Base-by-base conservation (phyloP, 2,797 vertebrate species). In the Eulemur albifrons region DNA sequence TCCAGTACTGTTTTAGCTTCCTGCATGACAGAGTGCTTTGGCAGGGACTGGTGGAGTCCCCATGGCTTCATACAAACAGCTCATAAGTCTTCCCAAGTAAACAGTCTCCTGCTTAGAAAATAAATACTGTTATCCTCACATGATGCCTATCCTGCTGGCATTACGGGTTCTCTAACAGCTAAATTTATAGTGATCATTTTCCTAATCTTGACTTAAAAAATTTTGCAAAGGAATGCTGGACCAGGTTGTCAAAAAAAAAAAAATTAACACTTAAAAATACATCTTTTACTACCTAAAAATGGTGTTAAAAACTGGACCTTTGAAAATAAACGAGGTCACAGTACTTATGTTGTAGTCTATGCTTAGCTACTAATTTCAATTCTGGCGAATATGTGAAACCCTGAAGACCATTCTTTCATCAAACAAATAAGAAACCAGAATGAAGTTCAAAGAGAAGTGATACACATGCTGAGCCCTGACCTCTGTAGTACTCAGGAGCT, bases 201-300 rank as follows among this genome's bases (percentile, higher is more conserved):
- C 30, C 23, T 95, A 45, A 84, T 25, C 45, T 61, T 76, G 15
- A 87, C 77, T 77, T 92, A 21, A 93, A 96, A 88, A 82, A 57
- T 65, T 69, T 17, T 77, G 15, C 67, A 90, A 82, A 90, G 63
- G 14, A 20, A 95, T 48, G 5, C 52, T 89, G 12, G 27, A 69
- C 4, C 50, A 95, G 43, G 54, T 21, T 88, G 13, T 52, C 25
- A 35, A 61, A 38, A 72, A 61, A 38, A 72, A 61, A 35, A 84
- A 50, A 76, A 86, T 35, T 6, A 70, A 57, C 38, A 20, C 52
- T 23, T 23, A 57, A 57, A 57, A 76, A 79, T 45, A 45, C 8
- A 90, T 54, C 6, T 89, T 94, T 92, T 65, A 80, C 2, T 59
- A 94, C 30, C 15, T 80, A 82, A 88, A 96, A 94, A 61, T 30